phyloP scores from a whole-genome alignment of 2,797 vertebrate genomes.

The Sebastes dallii region DNA sequence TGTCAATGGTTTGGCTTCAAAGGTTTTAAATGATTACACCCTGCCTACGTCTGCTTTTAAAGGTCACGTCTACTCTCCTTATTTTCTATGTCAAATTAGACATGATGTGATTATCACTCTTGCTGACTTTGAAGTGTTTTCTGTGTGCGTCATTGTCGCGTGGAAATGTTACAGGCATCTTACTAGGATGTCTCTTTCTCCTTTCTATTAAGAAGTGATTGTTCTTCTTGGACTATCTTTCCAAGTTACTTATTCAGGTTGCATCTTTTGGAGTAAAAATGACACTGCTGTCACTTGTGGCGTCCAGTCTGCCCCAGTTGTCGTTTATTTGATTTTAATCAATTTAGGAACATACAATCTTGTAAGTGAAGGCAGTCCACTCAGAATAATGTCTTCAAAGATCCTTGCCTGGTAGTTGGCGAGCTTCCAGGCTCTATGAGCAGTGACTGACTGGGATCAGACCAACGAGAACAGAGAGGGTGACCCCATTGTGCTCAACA shows the following conservation, averaged over 20 bases:
- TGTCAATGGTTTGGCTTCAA: conserved; percentile 2
- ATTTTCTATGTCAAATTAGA: neutral
- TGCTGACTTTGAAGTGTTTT: neutral
- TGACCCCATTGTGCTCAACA: conserved; percentile 83
- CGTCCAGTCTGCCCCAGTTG: neutral
- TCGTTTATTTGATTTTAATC: neutral
- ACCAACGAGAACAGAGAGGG: conserved; percentile 71
- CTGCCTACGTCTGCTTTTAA: neutral
- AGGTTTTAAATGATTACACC: neutral
- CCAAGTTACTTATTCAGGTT: neutral
- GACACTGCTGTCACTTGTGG: neutral
- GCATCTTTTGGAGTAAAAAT: too few species aligned
- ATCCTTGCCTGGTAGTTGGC: conserved; percentile 51
- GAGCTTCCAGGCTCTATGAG: conserved; percentile 43
- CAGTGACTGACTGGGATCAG: conserved; percentile 74
- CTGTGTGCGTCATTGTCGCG: neutral
- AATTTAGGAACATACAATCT: neutral
- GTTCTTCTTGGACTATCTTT: neutral
- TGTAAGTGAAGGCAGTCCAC: neutral
- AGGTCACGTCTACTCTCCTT: neutral
- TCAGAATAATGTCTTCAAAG: conserved; percentile 53
- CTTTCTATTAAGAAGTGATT: neutral
- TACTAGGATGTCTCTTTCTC: neutral
- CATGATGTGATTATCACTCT: neutral
- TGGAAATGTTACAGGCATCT: neutral